phyloP scores from a whole-genome alignment of 2,888 invertebrate genomes.

The Phyto melanocephala region DNA sequence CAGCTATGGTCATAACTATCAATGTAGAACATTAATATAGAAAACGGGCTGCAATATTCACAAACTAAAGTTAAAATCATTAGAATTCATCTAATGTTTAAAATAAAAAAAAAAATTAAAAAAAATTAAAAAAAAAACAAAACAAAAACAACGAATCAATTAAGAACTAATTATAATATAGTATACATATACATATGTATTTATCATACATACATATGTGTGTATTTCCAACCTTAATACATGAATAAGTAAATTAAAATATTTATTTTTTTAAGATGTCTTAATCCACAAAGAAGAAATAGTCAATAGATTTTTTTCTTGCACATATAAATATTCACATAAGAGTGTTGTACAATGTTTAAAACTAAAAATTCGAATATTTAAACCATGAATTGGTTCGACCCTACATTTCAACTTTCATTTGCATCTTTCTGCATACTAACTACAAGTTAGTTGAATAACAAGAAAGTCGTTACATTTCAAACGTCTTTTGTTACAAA shows the following conservation, averaged over 20 bases:
- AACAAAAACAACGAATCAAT: slow-evolving; percentile 64
- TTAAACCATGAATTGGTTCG: too few relatives aligned
- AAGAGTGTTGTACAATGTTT: too few relatives aligned
- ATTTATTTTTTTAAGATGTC: slow-evolving; percentile 14
- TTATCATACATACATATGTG: slow-evolving; percentile 32
- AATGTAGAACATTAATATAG: slow-evolving; percentile 76
- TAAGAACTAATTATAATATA: slow-evolving; percentile 55
- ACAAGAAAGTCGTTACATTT: too few relatives aligned
- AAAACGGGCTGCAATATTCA: slow-evolving; percentile 65
- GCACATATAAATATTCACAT: slow-evolving; percentile 1
- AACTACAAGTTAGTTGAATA: too few relatives aligned
- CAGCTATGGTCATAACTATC: slow-evolving; percentile 79
- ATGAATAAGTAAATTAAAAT: slow-evolving; percentile 33
- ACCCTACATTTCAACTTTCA: too few relatives aligned
- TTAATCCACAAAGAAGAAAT: slow-evolving; percentile 46
- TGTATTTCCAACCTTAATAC: too few relatives aligned
- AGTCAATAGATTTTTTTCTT: slow-evolving; percentile 65
- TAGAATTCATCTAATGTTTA: slow-evolving; percentile 46
- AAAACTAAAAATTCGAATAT: too few relatives aligned
- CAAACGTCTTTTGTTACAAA: too few relatives aligned
- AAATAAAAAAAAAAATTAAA: neutral
- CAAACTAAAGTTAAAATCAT: slow-evolving; percentile 61
- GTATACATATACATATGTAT: slow-evolving; percentile 29
- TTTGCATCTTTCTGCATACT: too few relatives aligned
- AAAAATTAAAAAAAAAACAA: too few relatives aligned